Base-by-base conservation (phyloP, 2,888 invertebrate species). In the Hirtodrosophila histrioides region DNA sequence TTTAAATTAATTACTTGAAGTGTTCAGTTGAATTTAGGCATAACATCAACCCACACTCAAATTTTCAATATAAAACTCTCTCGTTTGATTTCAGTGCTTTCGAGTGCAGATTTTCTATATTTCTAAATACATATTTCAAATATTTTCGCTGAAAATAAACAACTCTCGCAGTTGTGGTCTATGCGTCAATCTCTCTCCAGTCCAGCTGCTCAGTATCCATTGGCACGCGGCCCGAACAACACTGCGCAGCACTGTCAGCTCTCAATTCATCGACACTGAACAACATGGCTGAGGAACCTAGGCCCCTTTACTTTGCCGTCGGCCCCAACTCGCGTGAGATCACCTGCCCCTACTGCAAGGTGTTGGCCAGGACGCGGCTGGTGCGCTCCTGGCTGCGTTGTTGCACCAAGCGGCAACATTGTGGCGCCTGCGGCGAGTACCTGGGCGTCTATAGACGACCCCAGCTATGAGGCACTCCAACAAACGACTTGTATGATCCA, bases 401-500 rank as follows among this genome's bases (percentile, higher is more conserved):
- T 48, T 87, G 88, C 63, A 78, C 78, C 23, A 82, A 83, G 50
- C 86, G 90, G 2, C 91, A 91, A 49, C 90, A 89, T 60, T 91
- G 91, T 41, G 86, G 90, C 11, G 79, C 84, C 33, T 91, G 91
- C 46, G 91, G 90, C 36, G 91, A 90, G 67, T 91, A 91, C 69
- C 73, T 91, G 68, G 91, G 91, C 40, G 86, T 90, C 29, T 91
- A 86, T 60, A 80, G 88, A n/a, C 77, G 91, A 24, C 91, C 91
- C 7, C 90, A 91, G 60, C 78, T 91, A 31, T 90, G 56, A 65
- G 17, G 23, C n/a, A 17, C 2, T 9, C 9, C 39, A 45, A n/a
- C 7, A 8, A 8, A 11, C 17, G 2, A 17, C 17, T 17, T 54
- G 12, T 24, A 35, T 31, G 12, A 40, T 27, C 9, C 4, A 71